Evolutionary conservation across 92 coral and sea anemone species (phyloP).

Genomic region (Diadumene lineata): DNA sequence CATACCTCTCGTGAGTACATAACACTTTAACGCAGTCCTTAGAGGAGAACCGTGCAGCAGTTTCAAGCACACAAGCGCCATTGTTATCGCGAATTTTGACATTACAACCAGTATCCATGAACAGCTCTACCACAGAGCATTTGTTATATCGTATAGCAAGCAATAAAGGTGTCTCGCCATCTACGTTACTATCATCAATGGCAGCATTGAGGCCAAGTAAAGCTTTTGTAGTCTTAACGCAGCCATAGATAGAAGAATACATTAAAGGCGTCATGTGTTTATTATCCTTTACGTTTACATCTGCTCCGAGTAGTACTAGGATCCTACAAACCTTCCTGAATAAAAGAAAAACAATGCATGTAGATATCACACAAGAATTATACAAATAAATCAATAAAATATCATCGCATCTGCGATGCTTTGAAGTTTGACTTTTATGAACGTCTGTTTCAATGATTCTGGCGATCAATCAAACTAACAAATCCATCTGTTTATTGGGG

Average conservation of each 20-base stretch:
- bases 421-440: too few relatives aligned
- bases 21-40: constrained; percentile 44
- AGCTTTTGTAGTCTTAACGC: constrained; percentile 47
- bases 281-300: constrained; percentile 57
- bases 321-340: constrained; percentile 55
- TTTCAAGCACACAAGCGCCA: constrained; percentile 32
- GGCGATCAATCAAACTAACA: too few relatives aligned
- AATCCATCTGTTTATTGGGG: too few relatives aligned
- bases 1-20: constrained; percentile 47
- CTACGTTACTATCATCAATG: constrained; percentile 40
- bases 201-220: constrained; percentile 44
- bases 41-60: constrained; percentile 41
- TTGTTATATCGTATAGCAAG: constrained; percentile 40
- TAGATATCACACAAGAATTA: too few relatives aligned
- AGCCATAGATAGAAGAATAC: constrained; percentile 54
- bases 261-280: constrained; percentile 59
- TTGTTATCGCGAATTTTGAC: constrained; percentile 17
- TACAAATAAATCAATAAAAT: too few relatives aligned
- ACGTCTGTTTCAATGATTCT: too few relatives aligned
- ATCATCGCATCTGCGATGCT: too few relatives aligned
- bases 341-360: neutral
- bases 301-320: constrained; percentile 60
- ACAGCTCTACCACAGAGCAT: constrained; percentile 33
- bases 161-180: constrained; percentile 55
- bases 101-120: constrained; percentile 61